phyloP scores from a whole-genome alignment of 2,888 invertebrate genomes.

The Tetropium fuscum region DNA sequence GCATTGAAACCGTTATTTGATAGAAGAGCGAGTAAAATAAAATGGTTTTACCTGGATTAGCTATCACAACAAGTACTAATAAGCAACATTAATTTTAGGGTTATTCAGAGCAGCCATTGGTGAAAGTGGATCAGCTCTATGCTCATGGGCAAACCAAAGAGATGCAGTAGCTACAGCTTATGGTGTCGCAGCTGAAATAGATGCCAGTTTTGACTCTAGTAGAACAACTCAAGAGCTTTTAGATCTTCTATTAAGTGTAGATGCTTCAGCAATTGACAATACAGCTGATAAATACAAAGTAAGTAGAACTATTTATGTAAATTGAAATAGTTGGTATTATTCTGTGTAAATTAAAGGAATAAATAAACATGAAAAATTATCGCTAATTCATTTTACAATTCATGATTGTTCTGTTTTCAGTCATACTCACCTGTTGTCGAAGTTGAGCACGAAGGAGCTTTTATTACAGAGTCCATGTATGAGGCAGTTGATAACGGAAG shows the following conservation, averaged over 20 bases:
- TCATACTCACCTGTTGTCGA: slow-evolving; percentile 30
- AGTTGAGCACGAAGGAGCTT: slow-evolving; percentile 38
- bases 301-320: too few species aligned
- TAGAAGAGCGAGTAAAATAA: too few species aligned
- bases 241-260: slow-evolving; percentile 31
- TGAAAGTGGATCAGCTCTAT: slow-evolving; percentile 48
- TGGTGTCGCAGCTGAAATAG: slow-evolving; percentile 39
- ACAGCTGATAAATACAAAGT: slow-evolving; percentile 12
- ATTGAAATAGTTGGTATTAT: too few species aligned
- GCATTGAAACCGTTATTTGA: too few species aligned
- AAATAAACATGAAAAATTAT: too few species aligned
- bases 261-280: slow-evolving; percentile 12
- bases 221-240: slow-evolving; percentile 32
- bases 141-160: slow-evolving; percentile 46
- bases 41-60: too few species aligned
- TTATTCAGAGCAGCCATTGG: slow-evolving; percentile 46
- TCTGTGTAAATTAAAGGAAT: too few species aligned
- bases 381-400: too few species aligned
- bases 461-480: slow-evolving; percentile 40
- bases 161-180: slow-evolving; percentile 50
- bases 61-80: too few species aligned
- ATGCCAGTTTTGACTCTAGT: slow-evolving; percentile 32
- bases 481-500: slow-evolving; percentile 34
- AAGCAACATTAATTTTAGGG: too few species aligned
- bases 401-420: too few species aligned